Conservation (phyloP, 1,140 invertebrate genomes). For the Drosophila sp. region DNA sequence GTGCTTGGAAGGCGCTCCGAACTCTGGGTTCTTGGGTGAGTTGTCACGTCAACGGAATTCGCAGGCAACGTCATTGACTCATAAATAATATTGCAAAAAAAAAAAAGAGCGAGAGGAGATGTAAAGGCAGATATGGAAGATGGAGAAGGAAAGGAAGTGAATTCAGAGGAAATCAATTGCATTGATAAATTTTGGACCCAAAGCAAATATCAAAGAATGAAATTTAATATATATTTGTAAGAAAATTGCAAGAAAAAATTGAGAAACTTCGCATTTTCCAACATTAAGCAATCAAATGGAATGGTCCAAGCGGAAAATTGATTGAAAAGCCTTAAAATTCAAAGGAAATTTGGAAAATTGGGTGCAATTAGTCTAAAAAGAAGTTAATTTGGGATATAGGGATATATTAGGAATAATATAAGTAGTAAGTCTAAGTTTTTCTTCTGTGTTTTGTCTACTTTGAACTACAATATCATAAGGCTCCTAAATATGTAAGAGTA, state of each 20-base stretch:
- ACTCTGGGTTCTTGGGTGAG: slow-evolving; percentile 22
- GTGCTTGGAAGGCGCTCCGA: slow-evolving; percentile 19
- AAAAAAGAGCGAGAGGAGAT: background rate
- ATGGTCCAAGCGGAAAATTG: too few species aligned
- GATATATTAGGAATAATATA: too few species aligned
- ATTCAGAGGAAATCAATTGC: slow-evolving; percentile 33
- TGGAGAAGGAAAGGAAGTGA: background rate
- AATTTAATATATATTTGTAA: slow-evolving; percentile 32
- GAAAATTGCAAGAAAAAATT: background rate
- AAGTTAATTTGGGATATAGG: too few species aligned
- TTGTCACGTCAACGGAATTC: slow-evolving; percentile 75
- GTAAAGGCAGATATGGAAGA: background rate
- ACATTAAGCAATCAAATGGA: background rate
- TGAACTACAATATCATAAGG: too few species aligned
- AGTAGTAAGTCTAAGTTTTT: too few species aligned
- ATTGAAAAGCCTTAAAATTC: too few species aligned
- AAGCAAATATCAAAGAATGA: slow-evolving; percentile 5
- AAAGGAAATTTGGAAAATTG: too few species aligned
- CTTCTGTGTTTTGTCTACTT: too few species aligned
- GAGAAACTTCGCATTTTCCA: background rate
- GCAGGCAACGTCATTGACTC: slow-evolving; percentile 68
- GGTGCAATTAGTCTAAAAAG: too few species aligned
- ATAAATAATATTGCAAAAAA: slow-evolving; percentile 61
- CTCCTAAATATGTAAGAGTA: too few species aligned
- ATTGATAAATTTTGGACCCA: slow-evolving; percentile 38